phyloP scores from a whole-genome alignment of 2,113 vertebrate species.

The Calcarius ornatus region DNA sequence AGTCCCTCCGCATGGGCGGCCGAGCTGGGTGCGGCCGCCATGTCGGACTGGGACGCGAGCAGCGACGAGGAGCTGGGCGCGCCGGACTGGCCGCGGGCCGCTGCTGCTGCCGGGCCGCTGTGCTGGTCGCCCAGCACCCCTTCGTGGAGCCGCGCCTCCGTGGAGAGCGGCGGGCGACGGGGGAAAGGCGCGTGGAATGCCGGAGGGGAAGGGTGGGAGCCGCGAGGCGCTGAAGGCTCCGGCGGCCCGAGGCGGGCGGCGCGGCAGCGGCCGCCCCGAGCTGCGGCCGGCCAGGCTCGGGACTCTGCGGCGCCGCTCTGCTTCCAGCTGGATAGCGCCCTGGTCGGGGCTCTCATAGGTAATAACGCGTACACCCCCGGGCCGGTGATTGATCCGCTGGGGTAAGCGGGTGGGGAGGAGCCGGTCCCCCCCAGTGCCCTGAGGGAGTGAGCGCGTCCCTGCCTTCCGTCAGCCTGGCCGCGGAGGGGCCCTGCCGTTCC shows the following conservation, averaged over 20 bases:
- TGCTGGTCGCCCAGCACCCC: background rate
- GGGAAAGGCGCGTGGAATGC: too few relatives aligned
- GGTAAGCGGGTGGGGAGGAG: background rate
- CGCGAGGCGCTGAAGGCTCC: background rate
- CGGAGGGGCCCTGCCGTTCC: rapidly evolving
- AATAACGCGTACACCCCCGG: rapidly evolving
- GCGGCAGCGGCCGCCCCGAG: background rate
- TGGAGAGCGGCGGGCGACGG: background rate
- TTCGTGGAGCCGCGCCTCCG: background rate
- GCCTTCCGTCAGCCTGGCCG: rapidly evolving
- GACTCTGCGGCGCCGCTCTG: slow-evolving; percentile 35
- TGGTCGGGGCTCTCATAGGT: slow-evolving; percentile 85
- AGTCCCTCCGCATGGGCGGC: rapidly evolving
- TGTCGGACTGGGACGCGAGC: slow-evolving; percentile 75
- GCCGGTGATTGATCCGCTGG: background rate
- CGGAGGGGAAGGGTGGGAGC: background rate
- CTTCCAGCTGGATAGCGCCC: slow-evolving; percentile 71
- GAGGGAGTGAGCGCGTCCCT: background rate
- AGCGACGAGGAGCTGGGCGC: background rate
- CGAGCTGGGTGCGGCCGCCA: rapidly evolving
- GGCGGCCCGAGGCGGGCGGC: background rate
- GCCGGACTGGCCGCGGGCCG: background rate
- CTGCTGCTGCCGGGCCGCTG: rapidly evolving
- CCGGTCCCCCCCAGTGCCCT: rapidly evolving
- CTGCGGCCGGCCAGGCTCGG: background rate